These are phyloP conservation scores for Paedocypris micromegethes DNA, from an alignment of 2,797 vertebrate species.

Conservation along the genomic window DNA sequence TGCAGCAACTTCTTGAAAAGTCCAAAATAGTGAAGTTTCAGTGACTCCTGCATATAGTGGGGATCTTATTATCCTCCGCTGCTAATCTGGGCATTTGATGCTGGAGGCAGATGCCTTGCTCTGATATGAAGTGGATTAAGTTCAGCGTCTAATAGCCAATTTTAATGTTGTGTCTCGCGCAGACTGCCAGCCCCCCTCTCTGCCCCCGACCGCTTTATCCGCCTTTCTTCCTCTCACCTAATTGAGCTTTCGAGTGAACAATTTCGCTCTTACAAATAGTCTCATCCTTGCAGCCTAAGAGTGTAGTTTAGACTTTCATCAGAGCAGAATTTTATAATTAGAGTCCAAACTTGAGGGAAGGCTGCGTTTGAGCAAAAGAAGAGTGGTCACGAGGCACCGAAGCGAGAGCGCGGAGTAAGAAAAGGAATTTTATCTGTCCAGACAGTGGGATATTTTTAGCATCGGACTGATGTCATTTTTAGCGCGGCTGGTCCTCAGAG, in stretches of 20 bases:
- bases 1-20: constrained; percentile 6
- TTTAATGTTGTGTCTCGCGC: constrained; percentile 32
- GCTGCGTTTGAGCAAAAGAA: constrained; percentile 5
- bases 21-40: constrained; percentile 24
- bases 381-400: too few species aligned
- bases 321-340: constrained; percentile 50
- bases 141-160: constrained; percentile 47
- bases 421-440: constrained; percentile 26
- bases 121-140: constrained; percentile 50
- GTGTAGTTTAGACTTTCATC: constrained; percentile 49
- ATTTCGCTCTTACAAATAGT: constrained; percentile 53
- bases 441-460: constrained; percentile 30
- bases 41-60: constrained; percentile 42
- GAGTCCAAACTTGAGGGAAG: constrained; percentile 36
- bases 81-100: constrained; percentile 50
- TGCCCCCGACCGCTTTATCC: constrained; percentile 13
- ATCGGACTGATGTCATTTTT: constrained; percentile 25
- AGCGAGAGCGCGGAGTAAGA: neutral
- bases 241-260: constrained; percentile 54
- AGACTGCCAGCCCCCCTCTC: constrained; percentile 21
- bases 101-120: constrained; percentile 43
- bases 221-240: constrained; percentile 35
- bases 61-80: constrained; percentile 45
- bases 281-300: constrained; percentile 39
- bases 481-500: constrained; percentile 15